Base-by-base conservation (phyloP, 2,113 vertebrate genomes). In the Macrotis lagotis region DNA sequence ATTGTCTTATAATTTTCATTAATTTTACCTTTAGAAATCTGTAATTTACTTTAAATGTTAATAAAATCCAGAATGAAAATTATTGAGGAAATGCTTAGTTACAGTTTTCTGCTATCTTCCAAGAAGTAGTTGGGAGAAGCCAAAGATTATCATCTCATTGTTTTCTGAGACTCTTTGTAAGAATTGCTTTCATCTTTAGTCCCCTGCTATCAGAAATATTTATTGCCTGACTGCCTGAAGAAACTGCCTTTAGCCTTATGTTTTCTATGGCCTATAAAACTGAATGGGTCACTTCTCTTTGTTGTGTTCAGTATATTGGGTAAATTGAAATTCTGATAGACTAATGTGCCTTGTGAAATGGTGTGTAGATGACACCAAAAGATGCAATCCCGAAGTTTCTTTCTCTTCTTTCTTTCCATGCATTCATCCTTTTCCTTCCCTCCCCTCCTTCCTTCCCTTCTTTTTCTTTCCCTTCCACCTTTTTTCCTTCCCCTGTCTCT, bases 361-460 rank as follows among this genome's bases (percentile, higher is more conserved):
- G 59, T 16, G 37, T 66, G 12, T 66, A 66, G 31, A 37, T 66
- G 31, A 66, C 59, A 66, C 12, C 37, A 31, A 37, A 66, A 37
- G 59, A 66, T 37, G 59, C 37, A 37, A 66, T 66, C 59, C 37
- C 50, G 28, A 59, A 59, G 55, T 59, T 59, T 19, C 28, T 59
- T 59, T 5, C 28, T 31, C 10, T 11, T 11, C 12, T 10, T 3
- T 31, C 12, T 3, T 31, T 31, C 12, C 28, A 9, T 3, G 11
- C 28, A 2, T 12, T 31, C 2, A 0, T 8, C 9, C 25, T 26
- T 1, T 26, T 25, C 25, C 8, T 1, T 19, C 22, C 28, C 51
- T 14, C 11, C 50, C 11, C 24, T 24, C 51, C 22, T 52, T 9
- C 8, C 25, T 25, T 8, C 53, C 6, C 11, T 31, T 9, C 11